phyloP scores from a whole-genome alignment of 1,140 invertebrate genomes.

The Dreissena polymorpha region DNA sequence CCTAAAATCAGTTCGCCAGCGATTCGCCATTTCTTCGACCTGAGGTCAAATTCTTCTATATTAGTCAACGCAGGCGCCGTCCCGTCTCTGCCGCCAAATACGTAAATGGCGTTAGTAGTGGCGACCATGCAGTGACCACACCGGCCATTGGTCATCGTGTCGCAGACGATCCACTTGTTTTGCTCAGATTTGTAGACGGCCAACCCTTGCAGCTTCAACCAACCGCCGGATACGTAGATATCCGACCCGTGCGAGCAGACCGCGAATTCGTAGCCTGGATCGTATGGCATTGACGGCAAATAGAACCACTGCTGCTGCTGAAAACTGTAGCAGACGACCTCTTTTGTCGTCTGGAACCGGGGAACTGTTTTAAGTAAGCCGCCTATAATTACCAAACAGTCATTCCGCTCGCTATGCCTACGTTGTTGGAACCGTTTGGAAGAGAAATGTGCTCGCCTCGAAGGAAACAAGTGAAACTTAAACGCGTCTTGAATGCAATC shows the following conservation, averaged over 20 bases:
- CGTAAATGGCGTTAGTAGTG: slow-evolving; percentile 57
- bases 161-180: slow-evolving; percentile 68
- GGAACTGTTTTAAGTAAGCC: slow-evolving; percentile 64
- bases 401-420: slow-evolving; percentile 62
- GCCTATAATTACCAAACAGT: slow-evolving; percentile 66
- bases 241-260: slow-evolving; percentile 65
- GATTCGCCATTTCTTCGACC: slow-evolving; percentile 66
- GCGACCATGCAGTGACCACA: slow-evolving; percentile 66
- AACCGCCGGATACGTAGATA: slow-evolving; percentile 70
- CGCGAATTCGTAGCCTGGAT: slow-evolving; percentile 72
- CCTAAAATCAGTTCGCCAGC: slow-evolving; percentile 67
- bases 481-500: slow-evolving; percentile 64
- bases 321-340: slow-evolving; percentile 71
- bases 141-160: slow-evolving; percentile 61
- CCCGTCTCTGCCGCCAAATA: slow-evolving; percentile 62
- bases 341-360: slow-evolving; percentile 69
- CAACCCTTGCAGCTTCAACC: slow-evolving; percentile 68
- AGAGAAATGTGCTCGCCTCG: slow-evolving; percentile 63
- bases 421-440: slow-evolving; percentile 58
- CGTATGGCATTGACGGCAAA: slow-evolving; percentile 71
- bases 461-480: slow-evolving; percentile 65
- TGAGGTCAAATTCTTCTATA: slow-evolving; percentile 68
- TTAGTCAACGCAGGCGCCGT: slow-evolving; percentile 65
- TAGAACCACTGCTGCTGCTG: slow-evolving; percentile 69
- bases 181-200: slow-evolving; percentile 69